Evolutionary conservation across 2,113 vertebrate genomes (phyloP).

Genomic region (Hippocampus zosterae): DNA sequence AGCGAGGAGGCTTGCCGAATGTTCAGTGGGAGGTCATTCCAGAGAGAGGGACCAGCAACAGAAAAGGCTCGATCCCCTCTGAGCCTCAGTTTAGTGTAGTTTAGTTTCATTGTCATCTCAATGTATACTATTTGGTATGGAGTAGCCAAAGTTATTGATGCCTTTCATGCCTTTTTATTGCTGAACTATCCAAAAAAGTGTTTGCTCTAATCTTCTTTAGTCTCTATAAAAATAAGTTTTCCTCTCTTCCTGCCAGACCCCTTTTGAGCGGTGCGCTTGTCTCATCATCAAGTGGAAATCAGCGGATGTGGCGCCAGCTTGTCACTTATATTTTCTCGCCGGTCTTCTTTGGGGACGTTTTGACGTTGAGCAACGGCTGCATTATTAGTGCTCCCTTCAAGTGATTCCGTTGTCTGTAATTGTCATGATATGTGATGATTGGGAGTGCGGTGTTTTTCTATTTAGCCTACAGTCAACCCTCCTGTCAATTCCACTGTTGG

Average conservation of each 20-base stretch:
- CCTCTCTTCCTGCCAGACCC: constrained; percentile 9
- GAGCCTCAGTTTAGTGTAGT: no score
- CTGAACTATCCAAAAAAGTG: neutral
- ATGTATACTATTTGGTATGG: neutral
- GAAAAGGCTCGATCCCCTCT: no score
- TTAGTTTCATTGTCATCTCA: neutral
- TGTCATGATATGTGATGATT: constrained; percentile 19
- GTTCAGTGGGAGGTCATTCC: no score
- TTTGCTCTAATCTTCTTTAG: no score
- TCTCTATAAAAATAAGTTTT: constrained; percentile 10
- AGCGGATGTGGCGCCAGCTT: constrained; percentile 9
- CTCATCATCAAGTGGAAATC: constrained; percentile 35
- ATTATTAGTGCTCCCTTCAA: constrained; percentile 16
- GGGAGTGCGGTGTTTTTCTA: constrained; percentile 7
- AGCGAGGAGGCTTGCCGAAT: no score
- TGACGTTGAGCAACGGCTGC: constrained; percentile 14
- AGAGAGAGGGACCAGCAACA: no score
- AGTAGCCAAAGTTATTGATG: neutral
- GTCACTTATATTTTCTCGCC: constrained; percentile 31
- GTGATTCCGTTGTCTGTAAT: constrained; percentile 28
- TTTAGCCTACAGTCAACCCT: neutral
- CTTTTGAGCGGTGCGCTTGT: neutral
- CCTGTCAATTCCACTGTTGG: constrained; percentile 6
- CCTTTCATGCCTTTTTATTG: neutral
- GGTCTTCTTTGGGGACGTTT: constrained; percentile 23